Evolutionary conservation across 2,113 vertebrate genomes (phyloP).

Genomic region (Varanus salvator): DNA sequence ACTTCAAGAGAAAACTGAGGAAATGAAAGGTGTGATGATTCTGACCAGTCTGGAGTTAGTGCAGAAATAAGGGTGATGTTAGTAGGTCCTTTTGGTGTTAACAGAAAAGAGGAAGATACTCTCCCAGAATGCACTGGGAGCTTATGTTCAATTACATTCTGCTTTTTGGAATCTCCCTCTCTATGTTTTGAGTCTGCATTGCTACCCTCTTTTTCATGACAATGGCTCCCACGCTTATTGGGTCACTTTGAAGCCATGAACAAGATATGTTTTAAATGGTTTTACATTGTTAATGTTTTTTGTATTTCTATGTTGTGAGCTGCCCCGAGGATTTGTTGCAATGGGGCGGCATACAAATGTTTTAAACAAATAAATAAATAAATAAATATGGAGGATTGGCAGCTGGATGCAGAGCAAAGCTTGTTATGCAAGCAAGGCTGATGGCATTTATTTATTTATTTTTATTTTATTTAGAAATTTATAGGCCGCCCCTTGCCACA

Average conservation of each 20-base stretch:
- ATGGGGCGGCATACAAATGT: too few species aligned
- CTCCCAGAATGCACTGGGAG: background rate
- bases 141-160: background rate
- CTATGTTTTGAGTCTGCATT: background rate
- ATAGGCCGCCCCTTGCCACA: too few species aligned
- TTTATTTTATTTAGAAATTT: too few species aligned
- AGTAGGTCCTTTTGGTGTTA: background rate
- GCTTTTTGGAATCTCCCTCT: background rate
- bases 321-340: too few species aligned
- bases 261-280: too few species aligned
- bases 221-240: too few species aligned
- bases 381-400: background rate
- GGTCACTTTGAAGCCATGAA: background rate
- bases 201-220: background rate
- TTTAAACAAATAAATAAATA: too few species aligned
- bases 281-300: too few species aligned
- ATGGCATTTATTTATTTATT: too few species aligned
- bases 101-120: background rate
- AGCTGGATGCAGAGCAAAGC: background rate
- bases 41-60: background rate
- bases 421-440: background rate
- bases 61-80: background rate
- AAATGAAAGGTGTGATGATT: slow-evolving; percentile 83
- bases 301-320: too few species aligned
- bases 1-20: slow-evolving; percentile 79